Conservation (phyloP, 1,140 invertebrate genomes). For the Drosophila sproati region DNA sequence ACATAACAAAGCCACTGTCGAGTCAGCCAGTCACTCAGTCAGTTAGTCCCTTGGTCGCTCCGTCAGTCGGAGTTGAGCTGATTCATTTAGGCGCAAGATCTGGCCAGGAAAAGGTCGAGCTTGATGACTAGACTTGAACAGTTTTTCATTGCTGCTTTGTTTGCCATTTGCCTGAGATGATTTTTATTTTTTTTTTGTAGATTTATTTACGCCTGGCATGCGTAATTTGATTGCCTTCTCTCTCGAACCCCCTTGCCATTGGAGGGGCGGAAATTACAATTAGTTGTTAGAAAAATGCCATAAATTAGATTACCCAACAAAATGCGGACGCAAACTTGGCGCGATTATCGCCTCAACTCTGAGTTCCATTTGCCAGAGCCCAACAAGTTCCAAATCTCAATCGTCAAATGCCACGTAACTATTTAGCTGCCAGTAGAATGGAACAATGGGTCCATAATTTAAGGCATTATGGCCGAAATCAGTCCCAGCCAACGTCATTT, state of each 20-base stretch:
- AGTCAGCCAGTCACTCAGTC: conserved; percentile 53
- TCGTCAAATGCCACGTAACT: conserved; percentile 31
- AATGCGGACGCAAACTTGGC: conserved; percentile 57
- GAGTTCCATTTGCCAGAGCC: conserved; percentile 27
- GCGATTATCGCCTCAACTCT: conserved; percentile 62
- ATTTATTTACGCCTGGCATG: conserved; percentile 68
- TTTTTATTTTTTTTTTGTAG: conserved; percentile 41
- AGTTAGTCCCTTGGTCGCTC: neutral
- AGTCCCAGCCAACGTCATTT: conserved; percentile 43
- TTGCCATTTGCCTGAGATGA: conserved; percentile 53
- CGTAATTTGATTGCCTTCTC: conserved; percentile 67
- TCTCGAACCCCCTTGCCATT: neutral
- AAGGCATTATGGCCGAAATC: conserved; percentile 78
- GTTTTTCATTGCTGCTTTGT: conserved; percentile 62
- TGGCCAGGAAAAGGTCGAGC: conserved; percentile 46
- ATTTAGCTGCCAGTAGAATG: conserved; percentile 37
- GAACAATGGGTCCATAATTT: conserved; percentile 80
- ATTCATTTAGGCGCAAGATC: conserved; percentile 50
- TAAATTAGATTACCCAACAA: conserved; percentile 76
- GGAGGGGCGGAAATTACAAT: conserved; percentile 69
- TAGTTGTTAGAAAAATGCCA: conserved; percentile 76
- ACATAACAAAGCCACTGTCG: conserved; percentile 73
- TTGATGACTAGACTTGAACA: conserved; percentile 47
- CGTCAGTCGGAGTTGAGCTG: conserved; percentile 26
- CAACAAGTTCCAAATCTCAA: neutral